Percentiles rank a stretch among this genome's conserved stretches.
Evolutionary conservation across 2,113 vertebrate genomes (phyloP).

Genomic region (Euleptes europaea): DNA sequence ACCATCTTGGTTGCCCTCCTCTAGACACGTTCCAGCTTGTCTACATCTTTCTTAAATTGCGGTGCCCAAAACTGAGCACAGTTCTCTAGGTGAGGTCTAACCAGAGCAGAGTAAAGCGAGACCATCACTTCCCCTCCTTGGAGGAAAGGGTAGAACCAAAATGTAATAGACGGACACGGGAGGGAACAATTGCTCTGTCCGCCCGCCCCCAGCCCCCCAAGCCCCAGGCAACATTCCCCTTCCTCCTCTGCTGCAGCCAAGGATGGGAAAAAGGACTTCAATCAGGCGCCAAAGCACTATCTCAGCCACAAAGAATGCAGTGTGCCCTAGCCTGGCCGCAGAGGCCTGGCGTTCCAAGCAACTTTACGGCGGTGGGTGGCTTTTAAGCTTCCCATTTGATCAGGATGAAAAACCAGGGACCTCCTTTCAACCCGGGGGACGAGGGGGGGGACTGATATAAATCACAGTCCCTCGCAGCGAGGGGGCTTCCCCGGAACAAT

Average conservation of each 20-base stretch:
- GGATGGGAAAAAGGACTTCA: constrained; percentile 62
- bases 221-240: constrained; percentile 10
- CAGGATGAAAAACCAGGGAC: constrained; percentile 72
- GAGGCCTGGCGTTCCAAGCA: constrained; percentile 62
- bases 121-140: background rate
- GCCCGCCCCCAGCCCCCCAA: background rate
- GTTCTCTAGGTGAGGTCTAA: too few species aligned
- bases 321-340: constrained; percentile 59
- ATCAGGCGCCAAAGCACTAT: constrained; percentile 52
- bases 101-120: too few species aligned
- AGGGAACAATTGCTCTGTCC: background rate
- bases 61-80: too few species aligned
- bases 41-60: too few species aligned
- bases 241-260: background rate
- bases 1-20: too few species aligned
- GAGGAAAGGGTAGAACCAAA: too few species aligned
- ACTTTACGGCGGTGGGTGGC: constrained; percentile 71
- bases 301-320: constrained; percentile 72
- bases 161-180: background rate
- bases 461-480: constrained; percentile 74
- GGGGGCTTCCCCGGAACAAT: constrained; percentile 64
- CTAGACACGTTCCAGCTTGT: too few species aligned
- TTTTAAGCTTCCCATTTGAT: constrained; percentile 76
- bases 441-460: constrained; percentile 73
- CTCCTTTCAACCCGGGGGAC: constrained; percentile 75